phyloP scores from a whole-genome alignment of 35 echinoderm and acorn worm species.

The Apostichopus californicus region DNA sequence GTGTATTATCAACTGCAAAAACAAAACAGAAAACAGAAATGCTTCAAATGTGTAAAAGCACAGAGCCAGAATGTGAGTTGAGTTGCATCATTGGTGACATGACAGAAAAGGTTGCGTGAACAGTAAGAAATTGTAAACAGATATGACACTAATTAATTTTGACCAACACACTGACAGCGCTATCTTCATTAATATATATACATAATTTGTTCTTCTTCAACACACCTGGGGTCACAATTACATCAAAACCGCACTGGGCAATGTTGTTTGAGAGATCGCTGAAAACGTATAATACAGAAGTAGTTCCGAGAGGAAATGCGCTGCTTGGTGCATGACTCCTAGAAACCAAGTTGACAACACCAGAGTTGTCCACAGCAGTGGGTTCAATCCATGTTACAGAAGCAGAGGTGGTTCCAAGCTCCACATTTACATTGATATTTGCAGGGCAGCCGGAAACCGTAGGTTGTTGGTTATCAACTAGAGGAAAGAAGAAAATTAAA shows the following conservation, averaged over 20 bases:
- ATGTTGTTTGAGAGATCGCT: slow-evolving; percentile 57
- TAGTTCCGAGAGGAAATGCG: slow-evolving; percentile 46
- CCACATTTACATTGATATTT: slow-evolving; percentile 59
- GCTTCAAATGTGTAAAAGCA: too few species aligned
- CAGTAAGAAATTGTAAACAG: too few species aligned
- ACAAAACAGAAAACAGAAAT: neutral
- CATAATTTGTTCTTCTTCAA: too few species aligned
- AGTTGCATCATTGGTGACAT: too few species aligned
- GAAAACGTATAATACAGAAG: slow-evolving; percentile 63
- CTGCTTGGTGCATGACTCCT: slow-evolving; percentile 11
- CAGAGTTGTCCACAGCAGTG: slow-evolving; percentile 49
- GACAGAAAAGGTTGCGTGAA: too few species aligned
- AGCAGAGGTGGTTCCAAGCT: slow-evolving; percentile 32
- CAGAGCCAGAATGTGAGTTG: too few species aligned
- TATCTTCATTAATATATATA: too few species aligned
- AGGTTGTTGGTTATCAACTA: slow-evolving; percentile 41
- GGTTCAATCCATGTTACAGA: slow-evolving; percentile 65
- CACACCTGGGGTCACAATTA: slow-evolving; percentile 55
- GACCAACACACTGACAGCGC: too few species aligned
- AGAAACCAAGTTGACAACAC: slow-evolving; percentile 8
- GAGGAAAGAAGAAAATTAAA: neutral
- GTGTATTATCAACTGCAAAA: slow-evolving; percentile 50
- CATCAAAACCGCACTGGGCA: slow-evolving; percentile 50
- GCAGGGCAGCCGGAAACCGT: slow-evolving; percentile 46
- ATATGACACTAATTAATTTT: too few species aligned